Evolutionary conservation across 2,888 invertebrate genomes (phyloP).

Genomic region (Hoplodrina blanda): DNA sequence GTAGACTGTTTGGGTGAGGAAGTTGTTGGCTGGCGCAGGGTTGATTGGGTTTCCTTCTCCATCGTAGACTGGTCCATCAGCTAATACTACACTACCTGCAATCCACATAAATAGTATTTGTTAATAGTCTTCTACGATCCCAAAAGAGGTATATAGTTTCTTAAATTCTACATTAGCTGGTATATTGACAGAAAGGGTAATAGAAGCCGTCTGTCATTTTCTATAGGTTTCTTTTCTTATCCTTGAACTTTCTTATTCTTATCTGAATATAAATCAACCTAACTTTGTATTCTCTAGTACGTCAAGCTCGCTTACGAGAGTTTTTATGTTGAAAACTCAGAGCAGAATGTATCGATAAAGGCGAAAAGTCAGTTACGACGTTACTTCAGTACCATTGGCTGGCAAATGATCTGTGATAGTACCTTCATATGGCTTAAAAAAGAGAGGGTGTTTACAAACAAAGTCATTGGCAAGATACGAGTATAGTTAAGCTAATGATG

Average conservation of each 20-base stretch:
- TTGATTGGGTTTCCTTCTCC: conserved; percentile 62
- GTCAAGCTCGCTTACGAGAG: conserved; percentile 68
- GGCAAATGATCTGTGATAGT: conserved; percentile 85
- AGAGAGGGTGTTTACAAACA: conserved; percentile 74
- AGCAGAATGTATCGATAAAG: conserved; percentile 75
- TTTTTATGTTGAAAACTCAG: conserved; percentile 72
- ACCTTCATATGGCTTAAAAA: conserved; percentile 80
- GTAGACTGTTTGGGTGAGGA: conserved; percentile 97
- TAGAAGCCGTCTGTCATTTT: conserved; percentile 14
- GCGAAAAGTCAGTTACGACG: conserved; percentile 72
- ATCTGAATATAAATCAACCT: conserved; percentile 48
- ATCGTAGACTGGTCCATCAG: conserved; percentile 61
- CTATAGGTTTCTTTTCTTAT: conserved; percentile 15
- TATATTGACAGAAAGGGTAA: conserved; percentile 6
- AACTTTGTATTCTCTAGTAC: conserved; percentile 59
- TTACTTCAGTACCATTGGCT: conserved; percentile 86
- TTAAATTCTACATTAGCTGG: not conserved
- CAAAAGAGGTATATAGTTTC: not conserved
- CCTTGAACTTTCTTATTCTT: conserved; percentile 15
- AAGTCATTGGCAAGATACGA: conserved; percentile 75
- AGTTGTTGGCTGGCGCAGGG: conserved; percentile 73
- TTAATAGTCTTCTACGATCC: not conserved
- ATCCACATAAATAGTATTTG: conserved; percentile 13
- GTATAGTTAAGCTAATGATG: conserved; percentile 78
- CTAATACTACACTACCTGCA: conserved; percentile 61